phyloP scores from a whole-genome alignment of 2,113 vertebrate genomes.

The Australoheros scitulus region DNA sequence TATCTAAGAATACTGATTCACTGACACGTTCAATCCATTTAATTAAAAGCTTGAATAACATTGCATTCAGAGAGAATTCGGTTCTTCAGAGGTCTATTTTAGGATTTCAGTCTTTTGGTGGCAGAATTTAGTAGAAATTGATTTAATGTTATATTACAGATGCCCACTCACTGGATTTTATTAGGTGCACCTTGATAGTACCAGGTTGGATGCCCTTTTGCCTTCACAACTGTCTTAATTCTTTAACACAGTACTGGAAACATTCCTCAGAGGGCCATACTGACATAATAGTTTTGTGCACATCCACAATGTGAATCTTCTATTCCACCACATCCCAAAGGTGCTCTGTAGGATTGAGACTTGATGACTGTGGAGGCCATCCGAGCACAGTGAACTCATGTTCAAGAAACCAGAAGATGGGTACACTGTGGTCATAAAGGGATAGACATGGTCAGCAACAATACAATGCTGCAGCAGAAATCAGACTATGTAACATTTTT shows the following conservation, averaged over 20 bases:
- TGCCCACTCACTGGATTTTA: neutral
- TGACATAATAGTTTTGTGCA: neutral
- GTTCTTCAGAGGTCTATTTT: neutral
- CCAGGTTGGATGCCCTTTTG: neutral
- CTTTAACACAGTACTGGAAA: neutral
- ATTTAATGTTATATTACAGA: neutral
- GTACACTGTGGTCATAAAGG: no score
- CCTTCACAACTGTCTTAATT: neutral
- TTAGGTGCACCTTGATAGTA: neutral
- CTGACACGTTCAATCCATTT: neutral
- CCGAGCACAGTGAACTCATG: neutral
- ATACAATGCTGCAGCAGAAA: neutral
- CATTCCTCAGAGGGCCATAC: neutral
- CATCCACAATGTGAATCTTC: neutral
- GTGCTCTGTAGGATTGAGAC: neutral
- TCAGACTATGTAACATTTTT: neutral
- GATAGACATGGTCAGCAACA: neutral
- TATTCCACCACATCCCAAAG: accelerated
- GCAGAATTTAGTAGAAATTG: neutral
- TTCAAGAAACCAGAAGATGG: neutral
- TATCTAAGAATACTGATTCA: neutral
- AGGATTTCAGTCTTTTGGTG: no score
- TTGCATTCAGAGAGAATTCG: neutral
- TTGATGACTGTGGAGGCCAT: neutral
- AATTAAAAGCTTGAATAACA: neutral